Conservation (phyloP, 1,140 invertebrate genomes). For the Procambarus virginalis region DNA sequence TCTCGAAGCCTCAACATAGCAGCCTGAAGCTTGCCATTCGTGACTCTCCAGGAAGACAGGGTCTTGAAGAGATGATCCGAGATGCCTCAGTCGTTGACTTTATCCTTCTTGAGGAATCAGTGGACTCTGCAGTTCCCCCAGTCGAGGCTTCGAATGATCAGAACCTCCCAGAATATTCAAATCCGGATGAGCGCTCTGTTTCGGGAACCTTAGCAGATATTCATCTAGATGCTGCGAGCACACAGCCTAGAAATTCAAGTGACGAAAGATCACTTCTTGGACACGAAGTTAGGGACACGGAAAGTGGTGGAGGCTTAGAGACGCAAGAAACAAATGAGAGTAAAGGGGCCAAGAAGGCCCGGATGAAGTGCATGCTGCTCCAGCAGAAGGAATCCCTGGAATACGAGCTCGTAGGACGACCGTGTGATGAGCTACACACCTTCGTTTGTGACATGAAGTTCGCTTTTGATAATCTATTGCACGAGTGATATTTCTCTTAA, state of each 20-base stretch:
- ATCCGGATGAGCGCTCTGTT: neutral
- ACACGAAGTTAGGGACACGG: neutral
- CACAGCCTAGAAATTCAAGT: neutral
- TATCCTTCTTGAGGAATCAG: neutral
- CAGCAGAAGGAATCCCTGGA: conserved; percentile 36
- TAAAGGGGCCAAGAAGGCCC: conserved; percentile 9
- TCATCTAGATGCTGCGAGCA: neutral
- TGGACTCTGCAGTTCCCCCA: neutral
- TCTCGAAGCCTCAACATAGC: neutral
- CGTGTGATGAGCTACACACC: conserved; percentile 30
- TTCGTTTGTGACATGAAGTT: conserved; percentile 39
- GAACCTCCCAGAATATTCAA: conserved; percentile 12
- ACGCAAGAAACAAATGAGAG: neutral
- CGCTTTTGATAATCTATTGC: conserved; percentile 20
- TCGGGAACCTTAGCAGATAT: neutral
- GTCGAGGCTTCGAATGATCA: neutral
- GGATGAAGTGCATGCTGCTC: conserved; percentile 37
- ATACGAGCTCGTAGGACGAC: conserved; percentile 27
- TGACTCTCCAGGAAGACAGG: neutral
- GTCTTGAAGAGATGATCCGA: neutral
- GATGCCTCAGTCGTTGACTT: conserved; percentile 12
- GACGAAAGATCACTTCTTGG: neutral
- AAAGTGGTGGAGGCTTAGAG: neutral
- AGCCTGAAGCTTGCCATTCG: neutral
- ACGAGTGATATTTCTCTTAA: neutral